phyloP scores from a whole-genome alignment of 2,113 vertebrate genomes.

The Theropithecus gelada region DNA sequence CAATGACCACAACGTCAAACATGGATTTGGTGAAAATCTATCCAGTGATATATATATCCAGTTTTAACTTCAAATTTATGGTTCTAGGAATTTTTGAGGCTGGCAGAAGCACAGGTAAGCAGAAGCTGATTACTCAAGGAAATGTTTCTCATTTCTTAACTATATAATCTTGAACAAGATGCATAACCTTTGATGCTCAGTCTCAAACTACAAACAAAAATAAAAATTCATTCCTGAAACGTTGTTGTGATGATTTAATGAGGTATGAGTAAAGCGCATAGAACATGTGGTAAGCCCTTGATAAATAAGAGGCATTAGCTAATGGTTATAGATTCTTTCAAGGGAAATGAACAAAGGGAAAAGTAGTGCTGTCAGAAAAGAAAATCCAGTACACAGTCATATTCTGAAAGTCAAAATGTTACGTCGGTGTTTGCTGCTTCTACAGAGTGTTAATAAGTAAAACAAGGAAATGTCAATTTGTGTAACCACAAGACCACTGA shows the following conservation, averaged over 20 bases:
- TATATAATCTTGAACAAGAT: background rate
- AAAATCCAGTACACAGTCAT: background rate
- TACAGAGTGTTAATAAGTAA: background rate
- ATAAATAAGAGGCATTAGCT: background rate
- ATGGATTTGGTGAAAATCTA: background rate
- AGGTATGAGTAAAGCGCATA: background rate
- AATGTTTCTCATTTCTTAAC: background rate
- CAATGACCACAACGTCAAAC: background rate
- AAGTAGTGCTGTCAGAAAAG: background rate
- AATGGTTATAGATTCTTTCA: background rate
- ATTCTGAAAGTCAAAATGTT: slow-evolving; percentile 12
- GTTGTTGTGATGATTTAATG: background rate
- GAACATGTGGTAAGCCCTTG: background rate
- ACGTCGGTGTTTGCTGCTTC: background rate
- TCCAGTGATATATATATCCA: background rate
- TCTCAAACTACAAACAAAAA: background rate
- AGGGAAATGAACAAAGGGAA: background rate
- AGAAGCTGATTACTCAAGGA: background rate
- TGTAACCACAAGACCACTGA: background rate
- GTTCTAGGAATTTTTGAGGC: background rate
- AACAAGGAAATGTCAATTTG: background rate
- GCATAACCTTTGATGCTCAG: background rate
- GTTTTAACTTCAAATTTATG: background rate
- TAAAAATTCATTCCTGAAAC: background rate
- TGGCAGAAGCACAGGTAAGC: background rate